Evolutionary conservation across 2,888 invertebrate genomes (phyloP).

Genomic region (Metallyticus violacea): DNA sequence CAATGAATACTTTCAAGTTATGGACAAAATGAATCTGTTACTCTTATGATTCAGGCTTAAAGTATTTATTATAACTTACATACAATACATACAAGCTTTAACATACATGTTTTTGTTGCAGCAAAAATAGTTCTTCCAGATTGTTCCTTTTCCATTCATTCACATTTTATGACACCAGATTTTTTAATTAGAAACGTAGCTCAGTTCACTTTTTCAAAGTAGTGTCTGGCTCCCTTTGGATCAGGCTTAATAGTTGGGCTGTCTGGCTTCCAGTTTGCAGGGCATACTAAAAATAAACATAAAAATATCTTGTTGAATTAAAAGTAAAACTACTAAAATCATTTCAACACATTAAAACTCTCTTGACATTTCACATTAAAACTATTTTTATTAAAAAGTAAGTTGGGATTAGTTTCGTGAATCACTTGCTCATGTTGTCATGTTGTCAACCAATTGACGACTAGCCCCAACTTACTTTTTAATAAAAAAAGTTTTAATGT

Average conservation of each 20-base stretch:
- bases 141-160: background rate
- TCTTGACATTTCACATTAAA: too few relatives aligned
- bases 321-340: too few relatives aligned
- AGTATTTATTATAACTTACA: background rate
- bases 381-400: too few relatives aligned
- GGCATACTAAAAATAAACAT: constrained; percentile 75
- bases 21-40: too few relatives aligned
- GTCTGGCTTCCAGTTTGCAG: constrained; percentile 91
- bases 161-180: background rate
- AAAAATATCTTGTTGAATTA: background rate
- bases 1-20: too few relatives aligned
- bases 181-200: background rate
- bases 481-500: too few relatives aligned
- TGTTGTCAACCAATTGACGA: background rate
- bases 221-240: constrained; percentile 80
- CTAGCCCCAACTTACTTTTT: background rate
- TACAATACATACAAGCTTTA: background rate
- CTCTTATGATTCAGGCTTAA: too few relatives aligned
- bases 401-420: too few relatives aligned
- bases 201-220: constrained; percentile 62
- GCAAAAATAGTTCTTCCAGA: background rate
- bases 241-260: constrained; percentile 88
- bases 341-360: too few relatives aligned
- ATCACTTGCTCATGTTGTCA: too few relatives aligned
- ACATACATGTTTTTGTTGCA: background rate